Evolutionary conservation across 2,797 vertebrate genomes (phyloP).

Genomic region (Tangara arthus): DNA sequence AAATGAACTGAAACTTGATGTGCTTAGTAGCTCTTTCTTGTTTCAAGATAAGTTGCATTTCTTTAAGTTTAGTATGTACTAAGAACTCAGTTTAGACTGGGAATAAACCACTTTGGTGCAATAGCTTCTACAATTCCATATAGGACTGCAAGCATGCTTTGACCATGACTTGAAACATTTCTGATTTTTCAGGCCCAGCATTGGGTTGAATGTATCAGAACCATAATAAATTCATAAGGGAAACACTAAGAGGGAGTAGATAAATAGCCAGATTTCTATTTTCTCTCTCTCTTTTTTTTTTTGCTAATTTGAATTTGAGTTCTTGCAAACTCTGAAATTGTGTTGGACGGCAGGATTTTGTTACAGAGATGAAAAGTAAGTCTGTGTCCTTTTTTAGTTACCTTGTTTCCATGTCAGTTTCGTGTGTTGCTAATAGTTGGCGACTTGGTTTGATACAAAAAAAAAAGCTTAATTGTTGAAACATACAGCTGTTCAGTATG

Average conservation of each 20-base stretch:
- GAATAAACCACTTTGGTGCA: not conserved
- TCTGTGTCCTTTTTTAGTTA: not conserved
- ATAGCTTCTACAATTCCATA: not conserved
- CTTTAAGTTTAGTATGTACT: not conserved
- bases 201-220: not conserved
- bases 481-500: not conserved
- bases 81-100: not conserved
- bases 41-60: not conserved
- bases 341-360: not conserved
- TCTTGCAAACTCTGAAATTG: not conserved
- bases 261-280: not conserved
- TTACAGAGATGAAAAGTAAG: not conserved
- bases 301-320: not conserved
- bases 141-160: not conserved
- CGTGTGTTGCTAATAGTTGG: not conserved
- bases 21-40: not conserved
- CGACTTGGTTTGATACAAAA: not conserved
- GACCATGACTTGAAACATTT: not conserved
- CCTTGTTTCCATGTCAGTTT: not conserved
- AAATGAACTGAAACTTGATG: slow-evolving; percentile 1
- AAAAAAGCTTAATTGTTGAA: not conserved
- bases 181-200: not conserved
- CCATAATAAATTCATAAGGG: not conserved
- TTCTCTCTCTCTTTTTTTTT: not conserved
- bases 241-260: not conserved